Conservation (phyloP, 2,797 vertebrate genomes). For the Megaceryle alcyon region DNA sequence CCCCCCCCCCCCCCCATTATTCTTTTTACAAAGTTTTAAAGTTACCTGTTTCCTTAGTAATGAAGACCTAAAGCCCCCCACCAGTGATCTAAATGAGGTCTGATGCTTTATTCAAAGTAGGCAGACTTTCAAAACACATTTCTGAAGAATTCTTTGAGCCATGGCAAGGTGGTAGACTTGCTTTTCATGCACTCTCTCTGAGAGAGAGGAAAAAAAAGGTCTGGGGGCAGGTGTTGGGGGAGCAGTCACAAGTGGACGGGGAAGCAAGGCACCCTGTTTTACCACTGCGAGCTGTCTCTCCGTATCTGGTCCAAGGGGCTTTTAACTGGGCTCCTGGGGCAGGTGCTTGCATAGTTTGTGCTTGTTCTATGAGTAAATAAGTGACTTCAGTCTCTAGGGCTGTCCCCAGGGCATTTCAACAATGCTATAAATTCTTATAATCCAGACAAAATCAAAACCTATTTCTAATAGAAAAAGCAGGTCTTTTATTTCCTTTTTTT, state of each 20-base stretch:
- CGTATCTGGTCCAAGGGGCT: neutral
- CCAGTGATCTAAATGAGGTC: neutral
- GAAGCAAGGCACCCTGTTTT: neutral
- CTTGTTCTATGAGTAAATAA: neutral
- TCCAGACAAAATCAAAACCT: slow-evolving; percentile 9
- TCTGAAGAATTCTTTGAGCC: neutral
- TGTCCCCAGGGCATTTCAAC: slow-evolving; percentile 34
- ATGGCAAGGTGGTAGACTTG: neutral
- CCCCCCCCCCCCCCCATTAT: accelerated
- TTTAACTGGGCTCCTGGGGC: neutral
- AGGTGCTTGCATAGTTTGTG: neutral
- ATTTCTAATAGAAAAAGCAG: neutral
- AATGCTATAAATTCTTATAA: slow-evolving; percentile 24
- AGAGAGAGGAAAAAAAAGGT: no score
- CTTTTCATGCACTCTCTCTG: neutral
- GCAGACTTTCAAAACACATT: neutral
- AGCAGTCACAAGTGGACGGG: neutral
- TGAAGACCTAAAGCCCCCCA: neutral
- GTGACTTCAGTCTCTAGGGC: slow-evolving; percentile 10
- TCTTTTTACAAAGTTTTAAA: neutral
- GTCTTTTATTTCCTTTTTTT: neutral
- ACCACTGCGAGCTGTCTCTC: neutral
- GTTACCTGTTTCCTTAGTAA: neutral
- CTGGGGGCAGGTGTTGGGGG: no score
- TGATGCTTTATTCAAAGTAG: neutral